Evolutionary conservation across 2,888 invertebrate genomes (phyloP).

Genomic region (Empis livida): DNA sequence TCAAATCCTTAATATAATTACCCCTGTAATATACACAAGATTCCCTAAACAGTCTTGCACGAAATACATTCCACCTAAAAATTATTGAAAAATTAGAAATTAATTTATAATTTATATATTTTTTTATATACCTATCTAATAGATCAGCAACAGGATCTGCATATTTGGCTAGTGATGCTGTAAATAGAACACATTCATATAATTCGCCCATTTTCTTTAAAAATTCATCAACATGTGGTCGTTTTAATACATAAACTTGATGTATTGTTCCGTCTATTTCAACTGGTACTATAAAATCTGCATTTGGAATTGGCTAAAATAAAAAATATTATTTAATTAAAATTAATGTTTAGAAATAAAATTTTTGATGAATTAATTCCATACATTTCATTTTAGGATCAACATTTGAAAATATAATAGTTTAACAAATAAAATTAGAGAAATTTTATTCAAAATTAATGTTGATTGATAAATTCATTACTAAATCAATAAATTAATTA

Average conservation of each 20-base stretch:
- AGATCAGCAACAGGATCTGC: constrained; percentile 99
- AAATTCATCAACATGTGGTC: constrained; percentile 99
- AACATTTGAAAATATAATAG: too few species aligned
- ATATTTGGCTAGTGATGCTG: constrained; percentile 98
- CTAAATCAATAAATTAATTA: too few species aligned
- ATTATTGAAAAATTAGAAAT: constrained; percentile 2
- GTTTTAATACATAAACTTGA: constrained; percentile 96
- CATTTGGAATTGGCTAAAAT: constrained; percentile 91
- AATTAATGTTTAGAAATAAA: too few species aligned
- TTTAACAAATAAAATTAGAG: too few species aligned
- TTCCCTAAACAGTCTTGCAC: constrained; percentile 94
- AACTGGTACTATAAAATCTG: constrained; percentile 99
- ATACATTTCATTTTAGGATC: too few species aligned
- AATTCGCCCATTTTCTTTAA: constrained; percentile 94
- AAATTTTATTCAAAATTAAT: too few species aligned
- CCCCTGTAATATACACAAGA: constrained; percentile 99
- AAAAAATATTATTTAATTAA: constrained; percentile 1
- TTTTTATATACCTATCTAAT: constrained; percentile 53
- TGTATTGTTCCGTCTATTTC: constrained; percentile 99
- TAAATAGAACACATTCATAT: constrained; percentile 98
- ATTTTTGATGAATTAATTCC: too few species aligned
- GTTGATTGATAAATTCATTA: too few species aligned
- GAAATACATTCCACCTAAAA: constrained; percentile 84
- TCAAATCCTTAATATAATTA: constrained; percentile 99
- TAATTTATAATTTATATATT: neutral